These are phyloP conservation scores for Spisula solida DNA, from an alignment of 2,888 invertebrate genomes.

Conservation along the genomic window DNA sequence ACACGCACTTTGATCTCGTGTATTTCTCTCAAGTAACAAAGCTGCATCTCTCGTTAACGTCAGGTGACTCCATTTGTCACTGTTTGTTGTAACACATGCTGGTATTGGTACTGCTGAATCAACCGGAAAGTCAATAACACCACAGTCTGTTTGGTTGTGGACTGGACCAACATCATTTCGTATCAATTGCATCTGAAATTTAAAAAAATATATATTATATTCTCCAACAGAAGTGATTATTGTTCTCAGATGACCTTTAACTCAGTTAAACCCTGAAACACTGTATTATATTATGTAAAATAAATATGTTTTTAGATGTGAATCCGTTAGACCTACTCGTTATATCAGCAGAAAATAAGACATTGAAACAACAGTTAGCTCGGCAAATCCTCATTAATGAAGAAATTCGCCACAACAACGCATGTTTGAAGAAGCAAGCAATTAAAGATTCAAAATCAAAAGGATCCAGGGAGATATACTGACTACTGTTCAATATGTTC, in stretches of 20 bases:
- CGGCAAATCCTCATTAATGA: not conserved
- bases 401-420: not conserved
- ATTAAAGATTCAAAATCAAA: not conserved
- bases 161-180: not conserved
- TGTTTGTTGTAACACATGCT: not conserved
- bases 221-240: not conserved
- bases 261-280: too few relatives aligned
- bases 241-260: not conserved
- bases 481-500: not conserved
- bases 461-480: not conserved
- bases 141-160: conserved; percentile 18
- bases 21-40: conserved; percentile 30
- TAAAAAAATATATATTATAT: not conserved
- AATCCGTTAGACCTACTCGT: conserved; percentile 46
- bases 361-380: conserved; percentile 22
- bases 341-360: conserved; percentile 41
- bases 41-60: conserved; percentile 3
- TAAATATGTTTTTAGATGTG: not conserved
- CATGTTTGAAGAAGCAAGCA: not conserved
- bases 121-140: not conserved
- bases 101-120: not conserved
- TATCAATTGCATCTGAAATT: conserved; percentile 39
- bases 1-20: conserved; percentile 40
- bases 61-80: not conserved
- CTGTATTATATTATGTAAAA: not conserved